Evolutionary conservation across 2,113 vertebrate genomes (phyloP).

Genomic region (Dasypus novemcinctus): DNA sequence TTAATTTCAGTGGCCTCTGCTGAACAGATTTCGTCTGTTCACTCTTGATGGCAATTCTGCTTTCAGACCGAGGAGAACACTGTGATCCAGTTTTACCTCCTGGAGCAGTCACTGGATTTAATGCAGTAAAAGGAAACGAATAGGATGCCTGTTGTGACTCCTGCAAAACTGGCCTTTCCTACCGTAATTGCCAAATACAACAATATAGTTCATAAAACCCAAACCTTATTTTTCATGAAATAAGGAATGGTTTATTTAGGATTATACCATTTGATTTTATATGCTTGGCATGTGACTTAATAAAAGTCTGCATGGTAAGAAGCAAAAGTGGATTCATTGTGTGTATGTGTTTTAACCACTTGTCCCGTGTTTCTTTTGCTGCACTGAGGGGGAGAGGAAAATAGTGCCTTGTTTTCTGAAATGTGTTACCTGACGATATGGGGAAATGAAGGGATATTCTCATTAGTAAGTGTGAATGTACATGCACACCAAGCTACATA

Average conservation of each 20-base stretch:
- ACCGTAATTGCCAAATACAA: slow-evolving; percentile 72
- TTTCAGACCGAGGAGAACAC: slow-evolving; percentile 81
- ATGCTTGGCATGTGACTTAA: neutral
- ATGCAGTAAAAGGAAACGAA: slow-evolving; percentile 79
- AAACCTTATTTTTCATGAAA: slow-evolving; percentile 70
- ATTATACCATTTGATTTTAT: neutral
- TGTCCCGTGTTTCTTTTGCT: slow-evolving; percentile 6
- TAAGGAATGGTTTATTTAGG: slow-evolving; percentile 8
- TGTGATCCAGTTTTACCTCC: slow-evolving; percentile 82
- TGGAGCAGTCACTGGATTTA: slow-evolving; percentile 78
- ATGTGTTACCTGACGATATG: neutral
- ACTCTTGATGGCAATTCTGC: slow-evolving; percentile 75
- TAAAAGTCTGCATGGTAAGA: neutral
- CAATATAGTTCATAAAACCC: slow-evolving; percentile 74
- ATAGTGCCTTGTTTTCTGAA: neutral
- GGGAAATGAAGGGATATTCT: neutral
- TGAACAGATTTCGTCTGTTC: slow-evolving; percentile 50
- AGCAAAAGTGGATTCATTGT: neutral
- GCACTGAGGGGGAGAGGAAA: neutral
- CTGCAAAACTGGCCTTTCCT: slow-evolving; percentile 74
- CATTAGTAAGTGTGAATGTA: neutral
- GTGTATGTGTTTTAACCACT: neutral
- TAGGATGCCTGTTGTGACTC: slow-evolving; percentile 71
- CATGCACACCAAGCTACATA: neutral
- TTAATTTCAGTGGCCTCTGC: slow-evolving; percentile 70